Percentiles rank a stretch among this genome's conserved stretches.
Evolutionary conservation across 1,140 invertebrate species (phyloP).

Genomic region (Achatina immaculata): DNA sequence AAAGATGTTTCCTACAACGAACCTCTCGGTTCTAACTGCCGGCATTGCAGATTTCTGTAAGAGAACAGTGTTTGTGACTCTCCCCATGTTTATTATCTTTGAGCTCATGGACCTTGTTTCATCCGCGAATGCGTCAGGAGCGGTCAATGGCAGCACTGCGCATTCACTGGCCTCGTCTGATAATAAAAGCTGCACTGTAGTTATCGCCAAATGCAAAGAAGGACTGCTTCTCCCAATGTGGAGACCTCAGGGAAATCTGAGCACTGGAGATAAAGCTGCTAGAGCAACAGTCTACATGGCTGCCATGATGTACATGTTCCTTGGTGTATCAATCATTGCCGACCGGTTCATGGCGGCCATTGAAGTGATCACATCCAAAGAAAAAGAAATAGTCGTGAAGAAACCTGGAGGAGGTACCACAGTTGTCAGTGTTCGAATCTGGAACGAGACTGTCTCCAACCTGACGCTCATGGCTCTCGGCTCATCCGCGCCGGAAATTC

Average conservation of each 20-base stretch:
- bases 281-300: conserved; percentile 94
- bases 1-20: not conserved
- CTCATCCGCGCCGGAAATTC: conserved; percentile 97
- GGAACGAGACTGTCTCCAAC: conserved; percentile 99
- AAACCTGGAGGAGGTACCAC: conserved; percentile 84
- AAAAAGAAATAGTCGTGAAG: conserved; percentile 89
- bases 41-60: not conserved
- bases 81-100: conserved; percentile 13
- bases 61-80: not conserved
- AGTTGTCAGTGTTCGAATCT: conserved; percentile 81
- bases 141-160: not conserved
- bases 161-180: not conserved
- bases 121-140: conserved; percentile 14
- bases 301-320: conserved; percentile 91
- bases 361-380: conserved; percentile 98
- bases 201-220: conserved; percentile 55
- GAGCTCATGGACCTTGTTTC: conserved; percentile 32
- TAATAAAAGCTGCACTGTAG: conserved; percentile 41
- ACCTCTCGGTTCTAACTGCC: not conserved
- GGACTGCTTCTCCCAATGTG: conserved; percentile 69
- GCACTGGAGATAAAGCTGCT: conserved; percentile 77
- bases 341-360: conserved; percentile 99
- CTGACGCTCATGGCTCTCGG: conserved; percentile 99
- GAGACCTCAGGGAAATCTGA: conserved; percentile 80
- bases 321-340: conserved; percentile 98